These are phyloP conservation scores for Festucalex cinctus DNA, from an alignment of 2,113 vertebrate genomes.

Conservation along the genomic window DNA sequence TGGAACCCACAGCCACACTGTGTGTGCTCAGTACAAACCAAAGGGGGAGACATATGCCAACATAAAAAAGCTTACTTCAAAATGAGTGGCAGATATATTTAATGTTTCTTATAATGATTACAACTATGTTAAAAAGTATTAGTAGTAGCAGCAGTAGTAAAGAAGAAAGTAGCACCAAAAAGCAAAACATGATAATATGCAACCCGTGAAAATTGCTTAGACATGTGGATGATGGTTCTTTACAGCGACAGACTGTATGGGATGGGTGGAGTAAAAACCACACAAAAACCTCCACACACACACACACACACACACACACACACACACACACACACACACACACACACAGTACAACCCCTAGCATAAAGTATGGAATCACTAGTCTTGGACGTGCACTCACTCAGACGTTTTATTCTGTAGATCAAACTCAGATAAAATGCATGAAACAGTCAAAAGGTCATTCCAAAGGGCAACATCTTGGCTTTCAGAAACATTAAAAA, in stretches of 20 bases:
- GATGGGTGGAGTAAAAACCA: constrained; percentile 51
- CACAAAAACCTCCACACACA: constrained; percentile 50
- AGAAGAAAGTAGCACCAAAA: constrained; percentile 5
- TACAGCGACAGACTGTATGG: constrained; percentile 26
- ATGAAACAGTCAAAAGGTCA: too few species aligned
- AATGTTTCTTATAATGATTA: background rate
- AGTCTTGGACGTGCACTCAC: too few species aligned
- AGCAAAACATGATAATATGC: constrained; percentile 2
- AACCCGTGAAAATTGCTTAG: constrained; percentile 8
- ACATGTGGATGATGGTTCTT: constrained; percentile 45
- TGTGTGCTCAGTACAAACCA: background rate
- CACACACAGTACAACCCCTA: too few species aligned
- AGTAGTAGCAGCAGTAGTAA: too few species aligned
- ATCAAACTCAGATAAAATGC: too few species aligned
- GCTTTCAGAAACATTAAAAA: too few species aligned
- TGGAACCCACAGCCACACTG: background rate
- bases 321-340: too few species aligned
- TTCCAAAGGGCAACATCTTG: too few species aligned
- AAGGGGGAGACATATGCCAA: background rate
- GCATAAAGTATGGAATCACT: too few species aligned
- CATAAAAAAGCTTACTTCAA: too few species aligned
- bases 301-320: constrained; percentile 29
- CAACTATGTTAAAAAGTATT: too few species aligned
- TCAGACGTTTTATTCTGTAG: too few species aligned
- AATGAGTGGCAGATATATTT: background rate